Base-by-base conservation (phyloP, 2,797 vertebrate species). In the Leptoclinus maculatus region DNA sequence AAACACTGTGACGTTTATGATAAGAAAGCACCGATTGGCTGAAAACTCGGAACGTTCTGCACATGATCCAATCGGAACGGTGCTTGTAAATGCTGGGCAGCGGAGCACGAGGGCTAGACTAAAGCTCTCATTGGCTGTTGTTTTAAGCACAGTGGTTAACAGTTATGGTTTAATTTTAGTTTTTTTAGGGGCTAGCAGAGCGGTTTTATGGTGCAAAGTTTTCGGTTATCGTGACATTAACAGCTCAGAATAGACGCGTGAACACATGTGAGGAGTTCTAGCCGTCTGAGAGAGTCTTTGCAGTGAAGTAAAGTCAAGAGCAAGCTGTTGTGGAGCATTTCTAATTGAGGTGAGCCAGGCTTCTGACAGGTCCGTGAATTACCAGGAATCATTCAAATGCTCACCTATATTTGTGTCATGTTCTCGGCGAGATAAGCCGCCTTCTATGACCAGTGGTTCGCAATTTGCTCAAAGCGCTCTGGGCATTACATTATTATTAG, bases 401-500 rank as follows among this genome's bases (percentile, higher is more conserved):
- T 93, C 91, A 88, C 89, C 89, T 89, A 87, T 90, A 91, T 91
- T 92, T 92, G 91, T 93, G 91, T 87, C 90, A 90, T 92, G 92
- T 93, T 94, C 90, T 84, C 67, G 39, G 80, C 23, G 82, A 92
- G 94, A 95, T 95, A 95, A 94, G 94, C 91, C 84, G 91, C 92
- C 88, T 83, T 94, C 91, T 93, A 87, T 93, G 91, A 93, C 94
- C 93, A 90, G 83, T 91, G 92, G 91, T 91, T 93, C 80, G 80
- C 93, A 94, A 94, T 95, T 94, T 95, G 91, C 93, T 93, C 86
- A 90, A 88, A 92, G 86, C 91, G 93, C 95, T 94, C 29, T 88
- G 89, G 94, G 94, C 94, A 91, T 94, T 92, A 94, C 94, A 94
- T 95, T 95, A 95, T 95, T 95, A 95, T 95, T 94, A 94, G 92